phyloP scores from a whole-genome alignment of 2,113 vertebrate genomes.

The Solea senegalensis region DNA sequence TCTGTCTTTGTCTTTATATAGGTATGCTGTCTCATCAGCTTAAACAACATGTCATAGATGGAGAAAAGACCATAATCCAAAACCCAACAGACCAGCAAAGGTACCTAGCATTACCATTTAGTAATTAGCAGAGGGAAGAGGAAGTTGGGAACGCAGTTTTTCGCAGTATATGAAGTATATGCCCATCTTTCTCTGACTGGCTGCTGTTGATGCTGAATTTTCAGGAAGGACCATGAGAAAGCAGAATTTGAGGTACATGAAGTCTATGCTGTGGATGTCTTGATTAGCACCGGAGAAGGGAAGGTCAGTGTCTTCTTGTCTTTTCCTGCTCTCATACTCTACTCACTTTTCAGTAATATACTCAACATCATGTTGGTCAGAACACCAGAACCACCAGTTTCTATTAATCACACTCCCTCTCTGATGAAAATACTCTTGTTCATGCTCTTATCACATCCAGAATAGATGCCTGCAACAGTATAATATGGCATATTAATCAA shows the following conservation, averaged over 20 bases:
- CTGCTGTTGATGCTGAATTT: not conserved
- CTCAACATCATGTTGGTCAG: no score
- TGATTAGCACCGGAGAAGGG: conserved; percentile 95
- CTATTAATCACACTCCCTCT: no score
- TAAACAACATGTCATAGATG: conserved; percentile 96
- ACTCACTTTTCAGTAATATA: no score
- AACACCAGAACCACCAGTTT: no score
- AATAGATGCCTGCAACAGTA: no score
- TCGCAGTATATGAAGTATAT: no score
- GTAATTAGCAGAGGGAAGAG: no score
- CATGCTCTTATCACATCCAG: no score
- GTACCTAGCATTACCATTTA: conserved; percentile 58
- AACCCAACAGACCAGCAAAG: conserved; percentile 97
- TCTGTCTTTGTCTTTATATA: conserved; percentile 57
- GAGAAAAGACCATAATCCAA: conserved; percentile 97
- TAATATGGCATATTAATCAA: no score
- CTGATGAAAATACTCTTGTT: no score
- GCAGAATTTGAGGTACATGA: conserved; percentile 97
- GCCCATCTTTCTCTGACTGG: not conserved
- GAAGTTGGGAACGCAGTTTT: no score
- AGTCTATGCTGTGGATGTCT: conserved; percentile 95
- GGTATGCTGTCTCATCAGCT: conserved; percentile 97
- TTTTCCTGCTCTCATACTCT: not conserved
- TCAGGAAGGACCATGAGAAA: conserved; percentile 97
- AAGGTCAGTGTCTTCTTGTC: conserved; percentile 83